Base-by-base conservation (phyloP, 2,113 vertebrate species). In the Atherinomorus stipes region DNA sequence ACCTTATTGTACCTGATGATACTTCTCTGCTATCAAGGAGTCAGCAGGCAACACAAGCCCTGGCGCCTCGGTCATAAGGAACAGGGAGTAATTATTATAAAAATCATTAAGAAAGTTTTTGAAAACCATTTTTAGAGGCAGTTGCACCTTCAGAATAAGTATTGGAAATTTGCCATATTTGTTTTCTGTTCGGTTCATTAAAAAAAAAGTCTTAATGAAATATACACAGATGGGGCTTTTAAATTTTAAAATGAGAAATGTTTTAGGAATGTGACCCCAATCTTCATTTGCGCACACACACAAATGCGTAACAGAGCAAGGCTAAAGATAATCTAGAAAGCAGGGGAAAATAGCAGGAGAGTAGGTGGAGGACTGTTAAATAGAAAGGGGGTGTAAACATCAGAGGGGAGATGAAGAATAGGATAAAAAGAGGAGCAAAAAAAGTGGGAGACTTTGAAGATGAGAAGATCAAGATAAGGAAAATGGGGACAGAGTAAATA, bases 331-430 rank as follows among this genome's bases (percentile, higher is more conserved):
- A 66, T 76, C 53, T 37, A 26, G 15, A 72, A n/a, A 71, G 22
- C 74, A 81, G 71, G 19, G 61, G 13, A 54, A 64, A 59, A 70
- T 47, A 72, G 56, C 5, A 65, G 31, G 15, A 57, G 52, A 51
- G 23, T 52, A 18, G 57, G 16, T 31, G 57, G 66, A 60, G 21
- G 42, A 58, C 38, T 58, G 60, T 56, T 50, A 18, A 38, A 63
- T 16, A 34, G 47, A 76, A 56, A 72, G 37, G n/a, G 47, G 47
- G 52, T 49, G 45, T 64, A 80, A 76, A 80, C 64, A 76, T 74
- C 67, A 70, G 61, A 77, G 73, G 62, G 45, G 50, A 85, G 85
- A 89, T 78, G 37, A 64, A 69, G 31, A 53, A 40, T 19, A 60
- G 61, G 77, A 78, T 71, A 75, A 49, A 58, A 22, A 66, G 34